A percentile compares a stretch with the other conserved stretches of the same genome.
Evolutionary conservation across 2,113 vertebrate genomes (phyloP).

Genomic region (Siphamia tubifer): DNA sequence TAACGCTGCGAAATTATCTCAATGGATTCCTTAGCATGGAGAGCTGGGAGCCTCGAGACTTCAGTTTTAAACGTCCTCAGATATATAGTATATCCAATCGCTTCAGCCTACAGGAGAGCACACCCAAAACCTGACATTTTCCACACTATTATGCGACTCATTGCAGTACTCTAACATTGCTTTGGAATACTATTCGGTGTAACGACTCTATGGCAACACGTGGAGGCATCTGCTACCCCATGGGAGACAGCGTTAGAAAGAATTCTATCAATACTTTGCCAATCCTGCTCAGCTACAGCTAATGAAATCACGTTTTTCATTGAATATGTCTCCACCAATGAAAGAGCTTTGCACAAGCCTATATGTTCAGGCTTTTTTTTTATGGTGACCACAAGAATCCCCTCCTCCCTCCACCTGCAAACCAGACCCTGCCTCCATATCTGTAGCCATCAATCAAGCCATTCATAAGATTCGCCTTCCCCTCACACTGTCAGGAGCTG

Average conservation of each 20-base stretch:
- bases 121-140: constrained; percentile 13
- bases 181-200: constrained; percentile 2
- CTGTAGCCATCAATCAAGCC: constrained; percentile 46
- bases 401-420: constrained; percentile 16
- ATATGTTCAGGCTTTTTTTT: constrained; percentile 20
- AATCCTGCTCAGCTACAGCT: constrained; percentile 40
- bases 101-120: constrained; percentile 6
- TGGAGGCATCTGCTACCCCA: constrained; percentile 29
- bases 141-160: constrained; percentile 11
- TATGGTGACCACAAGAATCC: constrained; percentile 33
- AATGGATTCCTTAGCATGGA: constrained; percentile 49
- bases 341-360: constrained; percentile 26
- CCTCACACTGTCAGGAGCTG: constrained; percentile 20
- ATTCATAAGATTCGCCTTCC: constrained; percentile 58
- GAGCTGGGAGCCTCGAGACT: constrained; percentile 29
- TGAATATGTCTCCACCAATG: constrained; percentile 41
- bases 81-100: background rate
- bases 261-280: background rate
- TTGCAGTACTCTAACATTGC: constrained; percentile 25
- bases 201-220: constrained; percentile 41
- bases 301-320: constrained; percentile 35
- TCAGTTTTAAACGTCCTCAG: constrained; percentile 34
- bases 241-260: too few species aligned
- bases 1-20: constrained; percentile 79
- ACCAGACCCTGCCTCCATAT: constrained; percentile 28